Base-by-base conservation (phyloP, 92 coral and sea anemone species). In the Plumapathes pennacea region DNA sequence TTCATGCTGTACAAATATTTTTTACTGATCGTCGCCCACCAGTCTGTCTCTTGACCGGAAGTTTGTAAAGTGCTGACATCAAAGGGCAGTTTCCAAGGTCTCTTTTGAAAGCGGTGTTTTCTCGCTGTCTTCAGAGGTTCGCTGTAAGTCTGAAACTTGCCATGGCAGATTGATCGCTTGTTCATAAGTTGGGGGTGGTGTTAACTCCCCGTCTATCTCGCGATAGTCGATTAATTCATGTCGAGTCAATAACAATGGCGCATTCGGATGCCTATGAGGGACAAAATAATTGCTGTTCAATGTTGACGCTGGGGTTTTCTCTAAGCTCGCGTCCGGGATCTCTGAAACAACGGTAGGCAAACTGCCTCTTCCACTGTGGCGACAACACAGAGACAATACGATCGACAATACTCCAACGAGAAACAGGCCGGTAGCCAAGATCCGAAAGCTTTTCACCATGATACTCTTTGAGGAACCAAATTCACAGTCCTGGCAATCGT, bases 171-270 rank as follows among this genome's bases (percentile, higher is more conserved):
- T 78, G 18, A 87, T 40, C 9, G 96, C 96, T 67, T 87, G 86
- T 25, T 62, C 74, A 32, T 82, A 87, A 23, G 80, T 75, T 4
- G 96, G 96, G 15, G 96, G 96, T 0, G 86, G 90, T 0, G 78
- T 61, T 13, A 54, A 26, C 11, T 50, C 30, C 2, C 64, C 72
- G n/a, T 62, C 71, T 4, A 29, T 54, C 9, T 46, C 70, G 13
- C 68, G 38, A 60, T 65, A 46, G 38, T 69, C 34, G 1, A 42
- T n/a, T 43, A 18, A 30, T 4, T 46, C 13, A 31, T 38, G 38
- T 38, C 36, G 27, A 12, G 58, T 21, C 31, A 27, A 7, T 38
- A 33, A 55, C n/a, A 38, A 50, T 11, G 73, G 62, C 2, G 13
- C 40, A 56, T 59, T 60, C 4, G 69, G 71, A 30, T 57, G 78